A percentile compares a stretch with the other conserved stretches of the same genome.
Evolutionary conservation across 2,113 vertebrate genomes (phyloP).

Genomic region (Nematolebias whitei): DNA sequence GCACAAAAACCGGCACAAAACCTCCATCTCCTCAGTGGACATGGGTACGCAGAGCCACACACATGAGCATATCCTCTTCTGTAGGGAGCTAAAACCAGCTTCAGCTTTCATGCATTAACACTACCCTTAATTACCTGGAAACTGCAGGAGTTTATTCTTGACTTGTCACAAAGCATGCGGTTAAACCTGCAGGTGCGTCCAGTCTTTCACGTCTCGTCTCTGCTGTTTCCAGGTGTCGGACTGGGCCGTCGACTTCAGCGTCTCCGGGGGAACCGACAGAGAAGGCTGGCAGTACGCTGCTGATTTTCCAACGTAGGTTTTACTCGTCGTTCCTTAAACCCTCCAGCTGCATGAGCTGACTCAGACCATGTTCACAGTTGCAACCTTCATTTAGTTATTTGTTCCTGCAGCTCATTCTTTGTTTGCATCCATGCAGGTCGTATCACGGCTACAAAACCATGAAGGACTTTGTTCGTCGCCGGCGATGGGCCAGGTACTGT

Average conservation of each 20-base stretch:
- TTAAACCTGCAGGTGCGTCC: background rate
- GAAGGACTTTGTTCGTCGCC: constrained; percentile 95
- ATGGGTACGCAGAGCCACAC: constrained; percentile 82
- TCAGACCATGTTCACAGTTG: background rate
- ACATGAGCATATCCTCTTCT: constrained; percentile 4
- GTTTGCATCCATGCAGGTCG: constrained; percentile 78
- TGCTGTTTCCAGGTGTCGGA: constrained; percentile 85
- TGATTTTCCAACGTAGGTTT: constrained; percentile 93
- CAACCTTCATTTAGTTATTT: background rate
- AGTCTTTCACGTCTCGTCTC: constrained; percentile 1
- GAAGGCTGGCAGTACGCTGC: constrained; percentile 98
- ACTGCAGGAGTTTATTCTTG: background rate
- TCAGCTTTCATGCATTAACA: background rate
- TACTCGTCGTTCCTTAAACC: background rate
- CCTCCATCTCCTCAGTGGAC: constrained; percentile 93
- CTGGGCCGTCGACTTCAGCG: constrained; percentile 89
- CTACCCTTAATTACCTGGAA: background rate
- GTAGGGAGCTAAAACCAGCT: constrained; percentile 5
- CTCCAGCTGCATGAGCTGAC: background rate
- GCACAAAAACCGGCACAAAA: constrained; percentile 89
- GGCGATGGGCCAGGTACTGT: constrained; percentile 93
- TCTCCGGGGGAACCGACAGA: constrained; percentile 85
- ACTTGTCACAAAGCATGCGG: background rate
- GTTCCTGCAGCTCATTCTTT: constrained; percentile 10
- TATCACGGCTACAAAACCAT: constrained; percentile 95